Percentiles rank a stretch among this genome's conserved stretches.
These are phyloP conservation scores for Hipposideros armiger DNA, from an alignment of 2,113 vertebrate genomes.

Conservation along the genomic window DNA sequence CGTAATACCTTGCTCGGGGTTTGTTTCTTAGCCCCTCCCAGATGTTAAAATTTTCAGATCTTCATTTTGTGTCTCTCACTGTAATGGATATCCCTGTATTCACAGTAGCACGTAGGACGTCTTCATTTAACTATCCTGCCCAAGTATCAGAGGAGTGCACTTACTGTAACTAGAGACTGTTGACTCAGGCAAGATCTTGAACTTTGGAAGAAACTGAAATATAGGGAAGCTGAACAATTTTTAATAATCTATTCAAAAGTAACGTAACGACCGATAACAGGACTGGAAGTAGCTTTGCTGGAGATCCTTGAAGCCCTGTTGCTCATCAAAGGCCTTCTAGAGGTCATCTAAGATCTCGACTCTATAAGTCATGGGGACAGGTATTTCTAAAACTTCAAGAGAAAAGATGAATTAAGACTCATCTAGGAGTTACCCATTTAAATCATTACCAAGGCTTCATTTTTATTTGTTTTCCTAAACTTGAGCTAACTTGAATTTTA, in stretches of 20 bases:
- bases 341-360: not conserved
- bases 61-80: too few relatives aligned
- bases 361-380: not conserved
- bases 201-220: constrained; percentile 55
- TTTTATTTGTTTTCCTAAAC: constrained; percentile 47
- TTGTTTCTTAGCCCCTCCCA: not conserved
- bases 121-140: too few relatives aligned
- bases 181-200: not conserved
- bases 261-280: not conserved
- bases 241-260: not conserved
- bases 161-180: constrained; percentile 52
- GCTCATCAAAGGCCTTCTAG: not conserved
- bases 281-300: not conserved
- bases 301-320: not conserved
- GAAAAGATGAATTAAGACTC: not conserved
- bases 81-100: too few relatives aligned
- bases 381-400: constrained; percentile 11
- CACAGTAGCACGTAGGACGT: too few relatives aligned
- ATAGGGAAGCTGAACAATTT: not conserved
- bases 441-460: constrained; percentile 13
- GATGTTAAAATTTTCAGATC: not conserved
- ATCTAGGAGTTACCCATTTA: not conserved
- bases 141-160: not conserved
- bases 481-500: not conserved
- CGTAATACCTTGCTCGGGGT: not conserved